These are phyloP conservation scores for Nemurella pictetii DNA, from an alignment of 2,888 invertebrate genomes.

Conservation along the genomic window DNA sequence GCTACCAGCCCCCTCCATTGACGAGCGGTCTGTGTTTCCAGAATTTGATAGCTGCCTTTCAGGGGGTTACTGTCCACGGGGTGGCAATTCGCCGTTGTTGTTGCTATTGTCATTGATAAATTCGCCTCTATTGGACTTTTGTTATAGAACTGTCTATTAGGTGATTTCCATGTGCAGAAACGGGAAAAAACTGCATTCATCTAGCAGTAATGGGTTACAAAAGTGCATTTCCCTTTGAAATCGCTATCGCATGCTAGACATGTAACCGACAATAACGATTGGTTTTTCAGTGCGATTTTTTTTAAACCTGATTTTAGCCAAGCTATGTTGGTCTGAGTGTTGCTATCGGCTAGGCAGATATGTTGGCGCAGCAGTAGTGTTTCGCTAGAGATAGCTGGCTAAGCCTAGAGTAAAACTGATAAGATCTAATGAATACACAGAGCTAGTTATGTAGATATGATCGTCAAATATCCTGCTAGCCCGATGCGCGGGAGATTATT, in stretches of 20 bases:
- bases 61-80: background rate
- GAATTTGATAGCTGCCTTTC: background rate
- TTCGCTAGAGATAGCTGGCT: slow-evolving; percentile 29
- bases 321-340: slow-evolving; percentile 2
- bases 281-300: background rate
- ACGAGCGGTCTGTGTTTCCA: background rate
- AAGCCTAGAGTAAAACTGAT: slow-evolving; percentile 36
- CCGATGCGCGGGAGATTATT: slow-evolving; percentile 47
- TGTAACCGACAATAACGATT: background rate
- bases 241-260: background rate
- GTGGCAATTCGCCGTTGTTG: background rate
- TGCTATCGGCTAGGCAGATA: background rate
- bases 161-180: background rate
- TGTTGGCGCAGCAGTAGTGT: slow-evolving; percentile 6
- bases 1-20: background rate
- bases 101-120: too few relatives aligned
- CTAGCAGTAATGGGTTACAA: background rate
- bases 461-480: slow-evolving; percentile 45
- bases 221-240: background rate
- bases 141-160: background rate
- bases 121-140: background rate
- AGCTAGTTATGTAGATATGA: slow-evolving; percentile 43
- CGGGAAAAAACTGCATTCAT: background rate
- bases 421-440: slow-evolving; percentile 43
- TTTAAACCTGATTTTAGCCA: background rate